Percentiles rank a stretch among this genome's conserved stretches.
These are phyloP conservation scores for Cuniculus paca DNA, from an alignment of 2,797 vertebrate species.

Conservation along the genomic window DNA sequence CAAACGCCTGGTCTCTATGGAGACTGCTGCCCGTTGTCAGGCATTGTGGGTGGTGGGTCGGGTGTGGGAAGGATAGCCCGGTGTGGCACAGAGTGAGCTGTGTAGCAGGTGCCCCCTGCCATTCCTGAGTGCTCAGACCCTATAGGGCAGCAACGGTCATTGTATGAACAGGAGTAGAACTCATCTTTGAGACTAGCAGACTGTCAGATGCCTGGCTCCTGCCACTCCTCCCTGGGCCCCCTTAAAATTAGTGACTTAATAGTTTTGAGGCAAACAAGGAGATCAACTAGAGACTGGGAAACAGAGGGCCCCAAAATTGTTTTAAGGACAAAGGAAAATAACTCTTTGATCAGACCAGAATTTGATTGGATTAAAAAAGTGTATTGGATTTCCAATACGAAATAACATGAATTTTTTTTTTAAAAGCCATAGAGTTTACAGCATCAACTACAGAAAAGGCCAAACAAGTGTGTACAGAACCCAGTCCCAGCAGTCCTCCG, in stretches of 20 bases:
- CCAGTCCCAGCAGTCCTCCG: constrained; percentile 85
- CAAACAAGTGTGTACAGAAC: constrained; percentile 89
- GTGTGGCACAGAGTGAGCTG: neutral
- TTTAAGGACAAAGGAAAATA: constrained; percentile 78
- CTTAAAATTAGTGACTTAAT: neutral
- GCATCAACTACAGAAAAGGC: constrained; percentile 91
- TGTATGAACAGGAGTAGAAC: neutral
- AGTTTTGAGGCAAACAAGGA: neutral
- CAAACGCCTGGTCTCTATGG: neutral
- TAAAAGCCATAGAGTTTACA: constrained; percentile 91
- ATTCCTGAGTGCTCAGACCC: neutral
- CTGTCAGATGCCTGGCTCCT: neutral
- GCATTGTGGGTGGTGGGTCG: neutral
- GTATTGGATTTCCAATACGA: constrained; percentile 93
- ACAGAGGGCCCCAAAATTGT: neutral
- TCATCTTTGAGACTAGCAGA: neutral
- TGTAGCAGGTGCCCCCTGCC: neutral
- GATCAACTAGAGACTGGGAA: neutral
- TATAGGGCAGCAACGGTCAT: neutral
- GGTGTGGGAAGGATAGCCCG: neutral
- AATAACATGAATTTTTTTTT: constrained; percentile 90
- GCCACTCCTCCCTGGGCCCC: too few relatives aligned
- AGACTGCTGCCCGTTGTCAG: neutral
- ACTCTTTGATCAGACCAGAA: constrained; percentile 85
- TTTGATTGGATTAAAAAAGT: constrained; percentile 90